Conservation (phyloP, 2,888 invertebrate genomes). For the Tipula vernalis region DNA sequence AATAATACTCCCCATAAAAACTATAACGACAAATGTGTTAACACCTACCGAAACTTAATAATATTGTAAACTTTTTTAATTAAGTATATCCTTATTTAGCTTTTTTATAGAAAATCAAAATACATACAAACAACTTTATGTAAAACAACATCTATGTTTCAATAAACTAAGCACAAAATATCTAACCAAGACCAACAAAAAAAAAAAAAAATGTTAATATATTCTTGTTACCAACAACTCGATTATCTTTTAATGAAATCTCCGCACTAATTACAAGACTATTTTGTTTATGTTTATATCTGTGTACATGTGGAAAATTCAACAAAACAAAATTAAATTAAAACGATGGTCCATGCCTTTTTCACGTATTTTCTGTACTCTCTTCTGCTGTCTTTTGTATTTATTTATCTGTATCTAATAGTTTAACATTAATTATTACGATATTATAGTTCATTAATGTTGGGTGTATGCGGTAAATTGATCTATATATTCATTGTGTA, state of each 20-base stretch:
- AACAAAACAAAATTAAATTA: neutral
- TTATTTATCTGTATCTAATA: neutral
- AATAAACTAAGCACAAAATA: neutral
- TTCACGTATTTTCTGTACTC: neutral
- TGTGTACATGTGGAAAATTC: neutral
- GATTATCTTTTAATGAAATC: neutral
- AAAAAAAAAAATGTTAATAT: neutral
- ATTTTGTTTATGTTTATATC: neutral
- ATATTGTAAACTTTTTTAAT: neutral
- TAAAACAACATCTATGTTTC: neutral
- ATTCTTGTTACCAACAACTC: neutral
- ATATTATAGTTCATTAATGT: neutral
- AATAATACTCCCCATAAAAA: neutral
- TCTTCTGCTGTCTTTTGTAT: neutral
- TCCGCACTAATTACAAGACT: neutral
- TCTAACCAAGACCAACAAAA: neutral
- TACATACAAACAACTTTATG: neutral
- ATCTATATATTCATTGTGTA: neutral
- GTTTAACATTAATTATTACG: neutral
- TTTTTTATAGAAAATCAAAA: neutral
- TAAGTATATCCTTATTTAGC: neutral
- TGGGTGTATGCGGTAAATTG: neutral
- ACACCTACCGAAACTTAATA: neutral
- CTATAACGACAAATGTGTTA: neutral
- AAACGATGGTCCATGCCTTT: neutral